Base-by-base conservation (phyloP, 2,113 vertebrate species). In the Sorex fumeus region DNA sequence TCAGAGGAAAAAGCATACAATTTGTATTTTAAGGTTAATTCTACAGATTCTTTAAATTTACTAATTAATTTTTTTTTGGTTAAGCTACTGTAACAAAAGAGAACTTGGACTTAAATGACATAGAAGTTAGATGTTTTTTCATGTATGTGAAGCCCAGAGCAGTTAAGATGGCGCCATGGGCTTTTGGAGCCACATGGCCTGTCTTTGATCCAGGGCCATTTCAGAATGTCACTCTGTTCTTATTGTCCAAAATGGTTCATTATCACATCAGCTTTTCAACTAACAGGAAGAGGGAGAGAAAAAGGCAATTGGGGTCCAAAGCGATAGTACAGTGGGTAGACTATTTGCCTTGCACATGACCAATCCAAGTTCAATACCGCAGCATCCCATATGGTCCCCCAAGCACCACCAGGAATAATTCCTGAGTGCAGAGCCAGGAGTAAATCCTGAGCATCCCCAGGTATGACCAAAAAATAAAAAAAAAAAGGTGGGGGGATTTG, bases 131-230 rank as follows among this genome's bases (percentile, higher is more conserved):
- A 69, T 93, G n/a, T 91, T 76, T 18, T 96, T 95, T 87, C 81
- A 11, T 67, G 78, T 30, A 16, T 45, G 34, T 87, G 43, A n/a
- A 70, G 67, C 70, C n/a, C 57, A 21, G 27, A 28, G 21, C 89
- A 92, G 96, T 96, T 97, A 94, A 92, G 93, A 84, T 89, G 96
- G 95, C 76, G 88, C 95, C 94, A 3, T 81, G 86, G n/a, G 21
- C 50, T 90, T 87, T 50, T 18, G 30, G 60, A 60, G 71, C 78
- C 0, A 0, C 4, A 23, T 3, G 45, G 19, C 25, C 62, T 92
- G 21, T 78, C 18, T 82, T 96, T 91, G 96, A 89, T 95, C 95
- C 86, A 30, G 53, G 90, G 95, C 96, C 95, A 92, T 96, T 67
- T 88, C 34, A 4, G n/a, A 87, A 57, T 84, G 86, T 91, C 80